Evolutionary conservation across 1,140 invertebrate species (phyloP).

Genomic region (Lepidurus arcticus): DNA sequence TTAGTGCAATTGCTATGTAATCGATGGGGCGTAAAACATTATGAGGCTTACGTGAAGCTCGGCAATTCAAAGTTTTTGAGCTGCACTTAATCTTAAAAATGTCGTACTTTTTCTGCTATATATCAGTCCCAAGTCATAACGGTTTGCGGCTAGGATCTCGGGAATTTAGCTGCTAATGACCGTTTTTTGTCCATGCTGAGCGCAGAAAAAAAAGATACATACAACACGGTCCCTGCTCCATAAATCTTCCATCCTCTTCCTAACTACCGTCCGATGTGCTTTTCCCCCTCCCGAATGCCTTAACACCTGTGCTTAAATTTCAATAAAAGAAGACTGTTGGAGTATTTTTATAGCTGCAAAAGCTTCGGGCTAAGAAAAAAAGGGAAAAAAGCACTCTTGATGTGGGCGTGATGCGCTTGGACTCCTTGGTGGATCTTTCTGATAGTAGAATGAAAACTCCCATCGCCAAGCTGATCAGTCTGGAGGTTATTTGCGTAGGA

Average conservation of each 20-base stretch:
- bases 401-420: neutral
- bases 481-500: slow-evolving; percentile 2
- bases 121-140: neutral
- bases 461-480: neutral
- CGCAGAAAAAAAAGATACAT: neutral
- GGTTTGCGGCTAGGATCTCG: neutral
- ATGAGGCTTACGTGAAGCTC: no score
- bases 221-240: neutral
- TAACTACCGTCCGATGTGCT: neutral
- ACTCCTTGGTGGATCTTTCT: neutral
- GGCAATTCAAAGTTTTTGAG: neutral
- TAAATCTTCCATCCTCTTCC: neutral
- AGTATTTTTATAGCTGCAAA: neutral
- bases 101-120: neutral
- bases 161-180: neutral
- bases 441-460: neutral
- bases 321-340: neutral
- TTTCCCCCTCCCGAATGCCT: neutral
- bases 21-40: no score
- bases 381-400: neutral
- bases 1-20: no score
- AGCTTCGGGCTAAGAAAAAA: neutral
- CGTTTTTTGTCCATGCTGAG: neutral
- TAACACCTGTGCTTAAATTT: neutral
- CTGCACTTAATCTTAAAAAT: neutral